A percentile compares a stretch with the other conserved stretches of the same genome.
Evolutionary conservation across 2,113 vertebrate species (phyloP).

Genomic region (Lepus timidus): DNA sequence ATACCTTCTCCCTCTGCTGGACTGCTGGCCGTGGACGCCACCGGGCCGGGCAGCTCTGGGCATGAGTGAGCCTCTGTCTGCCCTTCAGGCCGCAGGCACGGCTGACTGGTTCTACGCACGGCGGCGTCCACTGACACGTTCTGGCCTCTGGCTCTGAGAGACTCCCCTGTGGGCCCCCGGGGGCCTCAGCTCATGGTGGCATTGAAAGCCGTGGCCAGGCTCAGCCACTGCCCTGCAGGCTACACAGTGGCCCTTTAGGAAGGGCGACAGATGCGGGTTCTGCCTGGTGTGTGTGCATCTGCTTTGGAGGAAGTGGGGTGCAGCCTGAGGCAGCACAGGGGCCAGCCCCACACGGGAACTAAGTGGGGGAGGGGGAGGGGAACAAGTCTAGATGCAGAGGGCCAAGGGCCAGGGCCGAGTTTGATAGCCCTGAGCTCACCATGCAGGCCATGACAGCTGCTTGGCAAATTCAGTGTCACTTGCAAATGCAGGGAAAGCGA

Average conservation of each 20-base stretch:
- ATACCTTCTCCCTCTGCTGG: constrained; percentile 45
- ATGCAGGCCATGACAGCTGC: background rate
- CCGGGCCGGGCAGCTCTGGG: background rate
- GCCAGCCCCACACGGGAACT: background rate
- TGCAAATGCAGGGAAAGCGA: background rate
- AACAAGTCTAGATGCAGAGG: background rate
- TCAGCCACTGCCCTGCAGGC: background rate
- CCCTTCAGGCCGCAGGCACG: background rate
- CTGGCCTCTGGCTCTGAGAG: background rate
- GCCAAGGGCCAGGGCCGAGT: background rate
- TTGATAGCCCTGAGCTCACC: background rate
- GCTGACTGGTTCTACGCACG: background rate
- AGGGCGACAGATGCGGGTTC: background rate
- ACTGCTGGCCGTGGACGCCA: background rate
- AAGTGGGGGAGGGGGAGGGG: background rate
- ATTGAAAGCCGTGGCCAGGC: background rate
- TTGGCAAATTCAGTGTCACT: background rate
- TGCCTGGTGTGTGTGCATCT: background rate
- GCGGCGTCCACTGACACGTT: background rate
- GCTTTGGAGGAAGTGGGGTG: background rate
- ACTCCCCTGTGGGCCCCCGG: background rate
- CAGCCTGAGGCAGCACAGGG: no score
- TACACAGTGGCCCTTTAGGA: background rate
- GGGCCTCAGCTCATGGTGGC: background rate
- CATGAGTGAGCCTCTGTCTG: constrained; percentile 24